Evolutionary conservation across 2,797 vertebrate species (phyloP).

Genomic region (Argyrosomus regius): DNA sequence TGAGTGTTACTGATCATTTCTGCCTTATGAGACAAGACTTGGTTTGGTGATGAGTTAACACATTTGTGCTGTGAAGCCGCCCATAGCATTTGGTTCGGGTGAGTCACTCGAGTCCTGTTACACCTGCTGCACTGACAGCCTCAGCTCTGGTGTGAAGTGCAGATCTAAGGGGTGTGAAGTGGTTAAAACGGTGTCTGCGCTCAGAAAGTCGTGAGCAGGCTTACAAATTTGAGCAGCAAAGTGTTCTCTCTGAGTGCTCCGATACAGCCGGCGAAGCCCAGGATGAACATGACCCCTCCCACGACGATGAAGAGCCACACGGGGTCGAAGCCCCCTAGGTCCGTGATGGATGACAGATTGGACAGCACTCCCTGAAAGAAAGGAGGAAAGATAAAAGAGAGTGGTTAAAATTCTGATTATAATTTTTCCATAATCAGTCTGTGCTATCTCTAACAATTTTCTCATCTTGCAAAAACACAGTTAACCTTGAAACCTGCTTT

Average conservation of each 20-base stretch:
- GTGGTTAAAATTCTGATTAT: slow-evolving; percentile 30
- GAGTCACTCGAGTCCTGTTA: slow-evolving; percentile 40
- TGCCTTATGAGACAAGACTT: slow-evolving; percentile 6
- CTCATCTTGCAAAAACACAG: slow-evolving; percentile 16
- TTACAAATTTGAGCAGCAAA: slow-evolving; percentile 94
- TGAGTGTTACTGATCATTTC: slow-evolving; percentile 28
- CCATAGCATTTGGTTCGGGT: slow-evolving; percentile 33
- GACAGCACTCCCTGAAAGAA: slow-evolving; percentile 90
- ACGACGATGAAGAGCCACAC: slow-evolving; percentile 96
- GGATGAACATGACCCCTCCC: slow-evolving; percentile 92
- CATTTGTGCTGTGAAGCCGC: slow-evolving; percentile 15
- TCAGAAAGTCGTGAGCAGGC: slow-evolving; percentile 48
- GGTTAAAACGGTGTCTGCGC: slow-evolving; percentile 33
- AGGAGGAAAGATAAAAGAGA: slow-evolving; percentile 42
- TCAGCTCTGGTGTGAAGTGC: slow-evolving; percentile 53
- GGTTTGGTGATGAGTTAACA: slow-evolving; percentile 20
- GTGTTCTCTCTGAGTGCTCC: slow-evolving; percentile 94
- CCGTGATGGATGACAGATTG: slow-evolving; percentile 94
- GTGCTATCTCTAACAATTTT: slow-evolving; percentile 9
- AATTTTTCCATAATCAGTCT: slow-evolving; percentile 26
- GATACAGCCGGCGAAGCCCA: slow-evolving; percentile 94
- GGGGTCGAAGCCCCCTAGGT: slow-evolving; percentile 93
- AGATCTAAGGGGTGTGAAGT: slow-evolving; percentile 50
- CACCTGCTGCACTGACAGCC: slow-evolving; percentile 54
- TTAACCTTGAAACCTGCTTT: slow-evolving; percentile 25